Evolutionary conservation across 2,888 invertebrate genomes (phyloP).

Genomic region (Drosophila nr. medialis): DNA sequence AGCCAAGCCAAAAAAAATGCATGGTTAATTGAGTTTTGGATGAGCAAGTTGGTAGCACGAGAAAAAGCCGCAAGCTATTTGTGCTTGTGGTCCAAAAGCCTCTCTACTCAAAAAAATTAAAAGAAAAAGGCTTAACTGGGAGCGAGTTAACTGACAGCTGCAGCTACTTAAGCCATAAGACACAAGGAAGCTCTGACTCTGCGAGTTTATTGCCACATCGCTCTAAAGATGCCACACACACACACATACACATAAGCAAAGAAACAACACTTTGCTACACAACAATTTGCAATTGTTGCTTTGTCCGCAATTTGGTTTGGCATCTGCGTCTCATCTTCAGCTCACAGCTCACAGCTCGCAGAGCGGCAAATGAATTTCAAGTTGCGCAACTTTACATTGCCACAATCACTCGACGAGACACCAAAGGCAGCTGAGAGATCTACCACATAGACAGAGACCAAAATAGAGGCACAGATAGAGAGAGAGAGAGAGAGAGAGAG

Average conservation of each 20-base stretch:
- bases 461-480: background rate
- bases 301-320: constrained; percentile 54
- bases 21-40: constrained; percentile 64
- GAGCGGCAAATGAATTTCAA: constrained; percentile 40
- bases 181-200: constrained; percentile 47
- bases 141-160: constrained; percentile 42
- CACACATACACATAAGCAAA: constrained; percentile 11
- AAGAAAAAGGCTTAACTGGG: constrained; percentile 48
- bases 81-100: constrained; percentile 13
- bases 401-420: constrained; percentile 40
- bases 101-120: background rate
- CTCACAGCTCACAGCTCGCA: constrained; percentile 7
- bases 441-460: constrained; percentile 7
- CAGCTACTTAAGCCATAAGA: constrained; percentile 38
- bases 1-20: constrained; percentile 21
- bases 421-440: constrained; percentile 12
- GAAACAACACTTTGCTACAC: constrained; percentile 57
- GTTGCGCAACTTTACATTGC: constrained; percentile 65
- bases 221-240: constrained; percentile 42
- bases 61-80: constrained; percentile 48
- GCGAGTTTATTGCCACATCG: constrained; percentile 41
- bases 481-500: constrained; percentile 2
- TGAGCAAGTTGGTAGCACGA: constrained; percentile 16
- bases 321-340: constrained; percentile 22
- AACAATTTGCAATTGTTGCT: constrained; percentile 79